Evolutionary conservation across 2,797 vertebrate species (phyloP).

Genomic region (Crocodylus rhombifer): DNA sequence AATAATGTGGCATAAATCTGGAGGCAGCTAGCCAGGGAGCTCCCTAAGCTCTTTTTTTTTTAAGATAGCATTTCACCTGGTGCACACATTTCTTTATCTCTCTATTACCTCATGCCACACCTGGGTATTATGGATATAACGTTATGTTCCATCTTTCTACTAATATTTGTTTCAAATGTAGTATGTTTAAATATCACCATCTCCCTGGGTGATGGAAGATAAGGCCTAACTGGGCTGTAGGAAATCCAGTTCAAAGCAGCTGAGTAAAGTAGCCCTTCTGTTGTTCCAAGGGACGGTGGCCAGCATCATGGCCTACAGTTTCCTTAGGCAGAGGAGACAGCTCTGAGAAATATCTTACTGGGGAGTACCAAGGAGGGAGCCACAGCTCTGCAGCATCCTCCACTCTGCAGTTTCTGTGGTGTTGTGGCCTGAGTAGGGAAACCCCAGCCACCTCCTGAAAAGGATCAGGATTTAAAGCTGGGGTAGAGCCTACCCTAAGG

Average conservation of each 20-base stretch:
- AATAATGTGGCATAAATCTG: constrained; percentile 59
- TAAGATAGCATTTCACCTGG: constrained; percentile 1
- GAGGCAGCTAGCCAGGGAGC: constrained; percentile 5
- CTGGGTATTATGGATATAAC: background rate
- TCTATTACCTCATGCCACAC: background rate
- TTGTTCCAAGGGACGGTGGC: background rate
- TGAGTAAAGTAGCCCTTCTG: background rate
- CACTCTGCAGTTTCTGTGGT: background rate
- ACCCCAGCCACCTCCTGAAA: background rate
- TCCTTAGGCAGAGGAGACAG: background rate
- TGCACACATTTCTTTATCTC: background rate
- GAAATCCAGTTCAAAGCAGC: background rate
- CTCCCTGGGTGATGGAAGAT: background rate
- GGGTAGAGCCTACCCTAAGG: constrained; percentile 12
- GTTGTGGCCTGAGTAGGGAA: background rate
- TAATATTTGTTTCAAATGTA: constrained; percentile 6
- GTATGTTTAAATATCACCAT: background rate
- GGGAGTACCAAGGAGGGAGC: background rate
- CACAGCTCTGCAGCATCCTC: background rate
- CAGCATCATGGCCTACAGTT: background rate
- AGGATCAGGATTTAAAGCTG: background rate
- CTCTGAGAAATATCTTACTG: background rate
- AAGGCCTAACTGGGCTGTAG: background rate
- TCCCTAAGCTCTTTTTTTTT: background rate
- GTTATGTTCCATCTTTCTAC: constrained; percentile 5